Percentiles rank a stretch among this genome's conserved stretches.
These are phyloP conservation scores for Macroglossus sobrinus DNA, from an alignment of 2,113 vertebrate genomes.

Conservation along the genomic window DNA sequence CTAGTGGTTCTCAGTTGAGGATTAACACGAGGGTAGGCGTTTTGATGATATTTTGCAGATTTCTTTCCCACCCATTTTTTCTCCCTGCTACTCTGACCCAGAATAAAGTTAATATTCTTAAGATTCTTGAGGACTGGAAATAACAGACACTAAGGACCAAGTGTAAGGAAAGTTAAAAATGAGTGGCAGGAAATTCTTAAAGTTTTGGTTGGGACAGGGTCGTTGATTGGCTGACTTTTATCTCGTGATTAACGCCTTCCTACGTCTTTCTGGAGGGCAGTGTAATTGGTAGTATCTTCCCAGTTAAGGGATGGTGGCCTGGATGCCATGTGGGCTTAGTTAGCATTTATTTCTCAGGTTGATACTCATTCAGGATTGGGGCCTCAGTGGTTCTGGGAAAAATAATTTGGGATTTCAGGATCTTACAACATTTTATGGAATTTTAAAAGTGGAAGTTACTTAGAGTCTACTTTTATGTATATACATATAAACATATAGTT, in stretches of 20 bases:
- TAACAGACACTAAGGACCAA: background rate
- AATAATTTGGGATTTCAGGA: constrained; percentile 11
- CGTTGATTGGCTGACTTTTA: background rate
- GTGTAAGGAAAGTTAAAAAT: background rate
- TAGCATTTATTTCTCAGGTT: background rate
- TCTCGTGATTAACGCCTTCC: background rate
- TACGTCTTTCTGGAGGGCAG: background rate
- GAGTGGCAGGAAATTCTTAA: background rate
- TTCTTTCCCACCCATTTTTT: background rate
- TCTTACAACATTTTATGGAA: background rate
- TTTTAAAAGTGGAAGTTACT: background rate
- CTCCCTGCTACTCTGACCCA: background rate
- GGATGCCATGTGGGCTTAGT: background rate
- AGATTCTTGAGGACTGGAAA: background rate
- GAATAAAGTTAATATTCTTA: background rate
- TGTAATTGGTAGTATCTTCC: background rate
- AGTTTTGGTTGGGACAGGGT: background rate
- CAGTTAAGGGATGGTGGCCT: background rate
- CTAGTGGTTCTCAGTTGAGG: background rate
- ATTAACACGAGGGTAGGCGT: background rate
- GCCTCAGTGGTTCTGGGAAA: background rate
- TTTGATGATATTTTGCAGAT: background rate
- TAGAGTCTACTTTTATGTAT: background rate
- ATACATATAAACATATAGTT: too few relatives aligned
- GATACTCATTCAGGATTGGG: background rate